phyloP scores from a whole-genome alignment of 2,797 vertebrate genomes.

The Leontocebus nigricollis region DNA sequence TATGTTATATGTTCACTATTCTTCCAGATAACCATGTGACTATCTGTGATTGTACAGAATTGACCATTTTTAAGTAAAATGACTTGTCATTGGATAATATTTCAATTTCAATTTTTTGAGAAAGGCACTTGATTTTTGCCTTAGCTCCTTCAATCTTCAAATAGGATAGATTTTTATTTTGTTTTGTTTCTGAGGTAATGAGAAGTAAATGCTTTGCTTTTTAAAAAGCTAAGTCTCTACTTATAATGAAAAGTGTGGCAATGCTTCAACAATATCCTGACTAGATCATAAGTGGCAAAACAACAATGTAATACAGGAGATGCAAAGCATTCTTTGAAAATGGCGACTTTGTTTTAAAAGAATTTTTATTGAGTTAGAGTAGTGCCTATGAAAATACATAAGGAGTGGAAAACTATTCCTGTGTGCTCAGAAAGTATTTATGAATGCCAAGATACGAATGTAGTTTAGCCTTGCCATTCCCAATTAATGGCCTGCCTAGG shows the following conservation, averaged over 20 bases:
- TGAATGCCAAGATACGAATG: slow-evolving; percentile 29
- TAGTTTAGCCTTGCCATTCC: slow-evolving; percentile 60
- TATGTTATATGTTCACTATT: neutral
- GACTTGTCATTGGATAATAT: neutral
- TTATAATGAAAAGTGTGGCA: slow-evolving; percentile 47
- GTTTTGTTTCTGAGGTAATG: slow-evolving; percentile 52
- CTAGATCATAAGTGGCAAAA: slow-evolving; percentile 36
- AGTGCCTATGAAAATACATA: slow-evolving; percentile 37
- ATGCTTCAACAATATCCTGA: neutral
- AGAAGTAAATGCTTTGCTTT: slow-evolving; percentile 46
- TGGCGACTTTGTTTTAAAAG: neutral
- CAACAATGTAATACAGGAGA: neutral
- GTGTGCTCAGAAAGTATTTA: slow-evolving; percentile 17
- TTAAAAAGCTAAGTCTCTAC: slow-evolving; percentile 47
- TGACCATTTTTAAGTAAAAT: slow-evolving; percentile 24
- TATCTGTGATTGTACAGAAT: neutral
- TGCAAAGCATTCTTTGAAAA: slow-evolving; percentile 40
- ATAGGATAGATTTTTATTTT: slow-evolving; percentile 26
- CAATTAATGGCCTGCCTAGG: slow-evolving; percentile 53
- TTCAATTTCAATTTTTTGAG: slow-evolving; percentile 46
- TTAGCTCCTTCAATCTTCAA: slow-evolving; percentile 44
- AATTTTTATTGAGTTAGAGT: slow-evolving; percentile 31
- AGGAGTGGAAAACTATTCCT: slow-evolving; percentile 31
- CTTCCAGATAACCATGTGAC: neutral
- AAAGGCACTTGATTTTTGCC: neutral